These are phyloP conservation scores for Philantomba maxwellii DNA, from an alignment of 2,113 vertebrate genomes.

Conservation along the genomic window DNA sequence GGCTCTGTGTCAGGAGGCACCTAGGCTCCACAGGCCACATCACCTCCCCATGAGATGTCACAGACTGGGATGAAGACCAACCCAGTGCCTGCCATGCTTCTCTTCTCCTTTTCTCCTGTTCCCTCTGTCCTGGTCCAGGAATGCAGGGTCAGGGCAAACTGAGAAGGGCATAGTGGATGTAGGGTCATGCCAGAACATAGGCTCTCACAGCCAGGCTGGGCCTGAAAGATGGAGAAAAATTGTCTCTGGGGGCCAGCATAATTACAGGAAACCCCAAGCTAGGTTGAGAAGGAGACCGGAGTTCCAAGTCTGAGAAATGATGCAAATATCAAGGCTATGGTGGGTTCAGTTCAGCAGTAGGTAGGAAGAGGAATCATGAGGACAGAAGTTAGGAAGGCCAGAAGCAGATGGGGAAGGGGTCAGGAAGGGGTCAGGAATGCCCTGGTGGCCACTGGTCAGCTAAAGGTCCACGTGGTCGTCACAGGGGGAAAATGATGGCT, in stretches of 20 bases:
- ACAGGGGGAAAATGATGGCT: not conserved
- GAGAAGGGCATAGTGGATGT: too few relatives aligned
- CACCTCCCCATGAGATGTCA: not conserved
- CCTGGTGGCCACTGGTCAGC: not conserved
- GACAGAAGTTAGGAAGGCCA: not conserved
- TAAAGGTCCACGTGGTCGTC: not conserved
- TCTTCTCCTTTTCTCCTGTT: not conserved
- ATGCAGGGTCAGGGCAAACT: not conserved
- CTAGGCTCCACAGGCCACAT: not conserved
- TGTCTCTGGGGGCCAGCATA: not conserved
- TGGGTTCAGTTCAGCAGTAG: not conserved
- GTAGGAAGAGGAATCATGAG: not conserved
- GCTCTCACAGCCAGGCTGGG: not conserved
- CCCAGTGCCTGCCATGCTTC: not conserved
- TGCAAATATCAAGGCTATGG: not conserved
- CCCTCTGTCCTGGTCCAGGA: not conserved
- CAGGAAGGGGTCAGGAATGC: not conserved
- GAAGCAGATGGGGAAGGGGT: not conserved
- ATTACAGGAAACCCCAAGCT: not conserved
- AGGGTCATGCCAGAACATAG: not conserved
- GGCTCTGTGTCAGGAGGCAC: not conserved
- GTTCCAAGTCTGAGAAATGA: not conserved
- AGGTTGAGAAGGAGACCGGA: not conserved
- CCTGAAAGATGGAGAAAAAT: not conserved
- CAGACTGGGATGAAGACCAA: not conserved